Evolutionary conservation across 2,113 vertebrate species (phyloP).

Genomic region (Steatornis caripensis): DNA sequence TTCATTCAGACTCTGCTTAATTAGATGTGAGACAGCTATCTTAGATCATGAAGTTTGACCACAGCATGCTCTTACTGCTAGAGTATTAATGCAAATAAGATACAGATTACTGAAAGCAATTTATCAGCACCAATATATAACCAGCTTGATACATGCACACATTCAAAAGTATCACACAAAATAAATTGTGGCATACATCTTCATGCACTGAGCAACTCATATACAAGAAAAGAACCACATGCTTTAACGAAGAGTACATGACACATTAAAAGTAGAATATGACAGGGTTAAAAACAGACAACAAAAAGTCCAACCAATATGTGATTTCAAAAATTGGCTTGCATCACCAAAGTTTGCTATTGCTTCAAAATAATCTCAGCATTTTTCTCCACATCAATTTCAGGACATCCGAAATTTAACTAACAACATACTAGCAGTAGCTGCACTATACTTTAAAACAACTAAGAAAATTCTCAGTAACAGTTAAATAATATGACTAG

Average conservation of each 20-base stretch:
- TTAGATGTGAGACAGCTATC: neutral
- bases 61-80: neutral
- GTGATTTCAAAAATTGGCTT: neutral
- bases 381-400: neutral
- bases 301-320: neutral
- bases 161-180: neutral
- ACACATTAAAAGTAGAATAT: neutral
- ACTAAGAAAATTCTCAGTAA: neutral
- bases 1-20: constrained; percentile 16
- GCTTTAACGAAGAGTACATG: neutral
- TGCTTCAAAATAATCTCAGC: neutral
- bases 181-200: neutral
- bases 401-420: constrained; percentile 15
- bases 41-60: constrained; percentile 20
- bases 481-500: neutral
- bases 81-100: constrained; percentile 24
- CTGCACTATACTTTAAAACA: neutral
- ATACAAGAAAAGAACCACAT: neutral
- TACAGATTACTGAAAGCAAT: neutral
- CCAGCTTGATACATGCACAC: neutral
- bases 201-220: neutral
- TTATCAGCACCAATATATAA: constrained; percentile 10
- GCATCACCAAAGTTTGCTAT: neutral
- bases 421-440: neutral
- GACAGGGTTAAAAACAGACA: neutral